Evolutionary conservation across 2,888 invertebrate genomes (phyloP).

Genomic region (Saturnia pavonia): DNA sequence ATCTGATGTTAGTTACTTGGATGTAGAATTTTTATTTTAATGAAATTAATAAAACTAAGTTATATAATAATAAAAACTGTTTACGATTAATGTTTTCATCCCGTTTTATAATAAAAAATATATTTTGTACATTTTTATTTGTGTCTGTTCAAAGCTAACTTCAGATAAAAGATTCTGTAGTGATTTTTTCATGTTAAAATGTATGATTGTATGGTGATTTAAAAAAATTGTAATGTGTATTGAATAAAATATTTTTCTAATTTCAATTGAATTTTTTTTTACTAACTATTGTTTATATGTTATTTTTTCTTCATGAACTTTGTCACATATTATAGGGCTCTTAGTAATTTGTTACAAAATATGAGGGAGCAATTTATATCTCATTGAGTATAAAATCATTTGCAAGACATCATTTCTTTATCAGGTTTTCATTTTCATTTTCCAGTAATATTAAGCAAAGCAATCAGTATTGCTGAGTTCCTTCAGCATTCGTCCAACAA

Average conservation of each 20-base stretch:
- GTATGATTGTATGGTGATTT: not conserved
- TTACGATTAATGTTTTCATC: not conserved
- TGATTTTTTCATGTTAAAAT: not conserved
- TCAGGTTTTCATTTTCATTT: too few relatives aligned
- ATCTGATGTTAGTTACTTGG: not conserved
- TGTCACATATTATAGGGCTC: not conserved
- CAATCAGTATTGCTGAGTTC: too few relatives aligned
- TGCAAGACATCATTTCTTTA: too few relatives aligned
- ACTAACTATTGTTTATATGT: not conserved
- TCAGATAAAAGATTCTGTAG: not conserved
- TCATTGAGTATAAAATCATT: too few relatives aligned
- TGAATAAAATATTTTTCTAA: conserved; percentile 22
- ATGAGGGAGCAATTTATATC: not conserved
- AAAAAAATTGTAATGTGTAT: conserved; percentile 20
- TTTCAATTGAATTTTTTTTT: not conserved
- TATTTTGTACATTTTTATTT: not conserved
- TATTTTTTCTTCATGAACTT: not conserved
- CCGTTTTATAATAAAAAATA: not conserved
- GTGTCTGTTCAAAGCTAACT: not conserved
- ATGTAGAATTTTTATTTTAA: not conserved
- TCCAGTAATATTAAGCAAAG: too few relatives aligned
- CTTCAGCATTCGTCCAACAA: too few relatives aligned
- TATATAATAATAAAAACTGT: not conserved
- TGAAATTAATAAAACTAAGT: not conserved
- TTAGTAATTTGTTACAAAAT: not conserved